Percentiles rank a stretch among this genome's conserved stretches.
These are phyloP conservation scores for Lithophane leautieri DNA, from an alignment of 2,888 invertebrate species.

Conservation along the genomic window DNA sequence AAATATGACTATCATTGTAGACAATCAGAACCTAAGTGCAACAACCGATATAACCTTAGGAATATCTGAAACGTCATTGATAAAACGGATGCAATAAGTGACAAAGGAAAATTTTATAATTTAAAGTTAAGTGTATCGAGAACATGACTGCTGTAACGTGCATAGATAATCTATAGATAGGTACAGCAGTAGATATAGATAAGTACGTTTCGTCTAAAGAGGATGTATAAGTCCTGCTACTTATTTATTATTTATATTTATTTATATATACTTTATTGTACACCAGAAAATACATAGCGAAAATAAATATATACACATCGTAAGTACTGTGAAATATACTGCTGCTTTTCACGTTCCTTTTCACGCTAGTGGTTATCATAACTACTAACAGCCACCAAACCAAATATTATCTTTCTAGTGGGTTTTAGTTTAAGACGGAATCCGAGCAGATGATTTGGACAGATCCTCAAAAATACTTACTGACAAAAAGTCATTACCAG, in stretches of 20 bases:
- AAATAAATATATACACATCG: too few relatives aligned
- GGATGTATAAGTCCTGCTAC: not conserved
- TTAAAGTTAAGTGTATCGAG: not conserved
- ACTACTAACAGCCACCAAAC: too few relatives aligned
- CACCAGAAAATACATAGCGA: too few relatives aligned
- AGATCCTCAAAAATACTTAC: not conserved
- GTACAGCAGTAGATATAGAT: not conserved
- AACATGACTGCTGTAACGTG: not conserved
- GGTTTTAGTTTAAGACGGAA: too few relatives aligned
- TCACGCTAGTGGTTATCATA: too few relatives aligned
- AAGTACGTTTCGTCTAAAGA: not conserved
- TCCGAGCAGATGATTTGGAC: too few relatives aligned
- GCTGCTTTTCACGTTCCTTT: too few relatives aligned
- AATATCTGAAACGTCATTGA: slow-evolving; percentile 8
- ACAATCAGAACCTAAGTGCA: not conserved
- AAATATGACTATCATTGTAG: not conserved
- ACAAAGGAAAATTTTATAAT: slow-evolving; percentile 18
- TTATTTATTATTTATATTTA: too few relatives aligned
- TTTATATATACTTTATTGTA: too few relatives aligned
- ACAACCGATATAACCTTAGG: not conserved
- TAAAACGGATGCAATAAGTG: not conserved
- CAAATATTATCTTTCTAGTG: too few relatives aligned
- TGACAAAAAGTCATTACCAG: not conserved
- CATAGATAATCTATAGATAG: not conserved
- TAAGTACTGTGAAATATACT: too few relatives aligned